Percentiles rank a stretch among this genome's conserved stretches.
Evolutionary conservation across 2,797 vertebrate genomes (phyloP).

Genomic region (Oreonectes daqikongensis): DNA sequence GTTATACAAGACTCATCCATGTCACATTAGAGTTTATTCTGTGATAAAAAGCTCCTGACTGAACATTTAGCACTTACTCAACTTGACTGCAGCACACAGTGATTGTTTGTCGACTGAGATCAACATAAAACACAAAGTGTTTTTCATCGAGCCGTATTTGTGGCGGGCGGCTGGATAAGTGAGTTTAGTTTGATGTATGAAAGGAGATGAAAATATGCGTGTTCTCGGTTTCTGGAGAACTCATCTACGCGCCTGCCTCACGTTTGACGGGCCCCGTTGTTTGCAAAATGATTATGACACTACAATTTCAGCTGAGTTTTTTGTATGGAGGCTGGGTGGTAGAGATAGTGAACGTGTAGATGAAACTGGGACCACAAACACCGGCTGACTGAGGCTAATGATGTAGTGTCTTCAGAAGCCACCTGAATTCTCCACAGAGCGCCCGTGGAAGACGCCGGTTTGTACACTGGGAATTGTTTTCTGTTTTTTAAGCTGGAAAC

Average conservation of each 20-base stretch:
- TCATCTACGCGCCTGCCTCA: neutral
- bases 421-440: conserved; percentile 38
- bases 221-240: conserved; percentile 1
- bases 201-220: conserved; percentile 7
- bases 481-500: conserved; percentile 39
- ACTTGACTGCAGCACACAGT: neutral
- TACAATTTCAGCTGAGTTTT: conserved; percentile 2
- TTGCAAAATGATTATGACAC: conserved; percentile 12
- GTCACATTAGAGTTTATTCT: neutral
- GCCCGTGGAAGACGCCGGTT: neutral
- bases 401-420: conserved; percentile 29
- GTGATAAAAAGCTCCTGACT: neutral
- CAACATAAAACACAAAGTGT: neutral
- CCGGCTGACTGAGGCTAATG: conserved; percentile 41
- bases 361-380: conserved; percentile 35
- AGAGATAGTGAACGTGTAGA: conserved; percentile 27
- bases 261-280: conserved; percentile 24
- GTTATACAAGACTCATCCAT: neutral
- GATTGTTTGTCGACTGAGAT: neutral
- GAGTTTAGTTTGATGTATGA: conserved; percentile 2
- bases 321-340: conserved; percentile 1
- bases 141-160: neutral
- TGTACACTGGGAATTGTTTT: conserved; percentile 43
- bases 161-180: neutral
- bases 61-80: neutral